Base-by-base conservation (phyloP, 2,888 invertebrate genomes). In the Geophilus truncorum region DNA sequence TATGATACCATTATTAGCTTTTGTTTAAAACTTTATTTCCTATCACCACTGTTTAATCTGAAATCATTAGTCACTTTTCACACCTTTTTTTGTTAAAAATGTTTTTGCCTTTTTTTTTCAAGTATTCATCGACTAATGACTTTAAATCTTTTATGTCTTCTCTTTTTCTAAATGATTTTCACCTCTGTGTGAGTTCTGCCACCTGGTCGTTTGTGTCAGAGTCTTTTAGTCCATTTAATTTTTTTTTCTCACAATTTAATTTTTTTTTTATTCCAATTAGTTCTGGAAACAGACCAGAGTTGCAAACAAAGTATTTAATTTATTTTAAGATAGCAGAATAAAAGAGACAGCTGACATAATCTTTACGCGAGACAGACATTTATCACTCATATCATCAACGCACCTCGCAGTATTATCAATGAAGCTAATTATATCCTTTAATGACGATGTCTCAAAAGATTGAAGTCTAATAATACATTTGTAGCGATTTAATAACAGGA, bases 401-500 rank as follows among this genome's bases (percentile, higher is more conserved):
- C 62, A 62, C 25, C 23, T 25, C 15, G 23, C 25, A 15, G 62
- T 25, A 62, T 62, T 62, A 62, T 62, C 62, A 62, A 62, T 62
- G 62, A 62, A 10, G 62, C 62, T 62, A 62, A 62, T 62, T 6
- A 62, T 62, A 62, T 62, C 62, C 62, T 23, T 62, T 62, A 62
- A 62, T 62, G 62, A 62, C 62, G 21, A 23, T 23, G 62, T 62
- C 62, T 62, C 62, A 62, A 62, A 45, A 62, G 62, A 62, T 62
- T 62, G 62, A 62, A 62, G 62, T 23, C 62, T 62, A 62, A 62
- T 62, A 62, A 62, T 62, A 62, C 62, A 62, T 62, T 62, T 62
- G 62, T 62, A 23, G 62, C 62, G 62, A 23, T 62, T 62, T 62
- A 62, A 62, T 62, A 62, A 62, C 62, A 62, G 62, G 62, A 62